phyloP scores from a whole-genome alignment of 2,113 vertebrate genomes.

The zebrafish (Danio rerio) region DNA sequence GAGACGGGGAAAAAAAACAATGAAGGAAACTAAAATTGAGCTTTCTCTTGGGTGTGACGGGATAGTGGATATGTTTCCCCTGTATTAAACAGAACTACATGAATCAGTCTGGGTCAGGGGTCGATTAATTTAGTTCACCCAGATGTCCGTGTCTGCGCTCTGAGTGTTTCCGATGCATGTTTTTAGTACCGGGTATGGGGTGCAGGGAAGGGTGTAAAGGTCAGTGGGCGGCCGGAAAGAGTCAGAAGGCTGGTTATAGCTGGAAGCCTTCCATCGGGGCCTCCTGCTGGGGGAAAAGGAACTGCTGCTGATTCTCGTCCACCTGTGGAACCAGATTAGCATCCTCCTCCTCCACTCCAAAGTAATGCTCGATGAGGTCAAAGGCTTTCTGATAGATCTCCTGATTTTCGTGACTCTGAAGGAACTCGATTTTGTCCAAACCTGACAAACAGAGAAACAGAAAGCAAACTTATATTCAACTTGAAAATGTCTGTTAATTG shows the following conservation, averaged over 20 bases:
- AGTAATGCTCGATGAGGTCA: slow-evolving; percentile 97
- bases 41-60: slow-evolving; percentile 15
- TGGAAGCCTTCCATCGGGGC: slow-evolving; percentile 99
- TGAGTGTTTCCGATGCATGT: slow-evolving; percentile 10
- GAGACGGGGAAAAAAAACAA: slow-evolving; percentile 9
- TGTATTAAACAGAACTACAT: slow-evolving; percentile 6
- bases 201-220: slow-evolving; percentile 28
- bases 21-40: slow-evolving; percentile 37
- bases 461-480: neutral
- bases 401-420: slow-evolving; percentile 98
- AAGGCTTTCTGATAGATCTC: slow-evolving; percentile 99
- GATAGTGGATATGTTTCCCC: slow-evolving; percentile 36
- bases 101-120: slow-evolving; percentile 4
- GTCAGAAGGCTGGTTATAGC: slow-evolving; percentile 78
- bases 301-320: slow-evolving; percentile 95
- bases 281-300: slow-evolving; percentile 94
- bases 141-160: neutral
- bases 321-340: slow-evolving; percentile 87
- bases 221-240: slow-evolving; percentile 6
- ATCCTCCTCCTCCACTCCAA: slow-evolving; percentile 94
- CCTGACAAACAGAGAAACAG: slow-evolving; percentile 73
- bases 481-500: too few species aligned
- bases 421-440: slow-evolving; percentile 97
- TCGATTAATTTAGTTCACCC: neutral
- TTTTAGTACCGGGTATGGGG: slow-evolving; percentile 2